Evolutionary conservation across 2,797 vertebrate genomes (phyloP).

Genomic region (Pangasius sanitwongsei): DNA sequence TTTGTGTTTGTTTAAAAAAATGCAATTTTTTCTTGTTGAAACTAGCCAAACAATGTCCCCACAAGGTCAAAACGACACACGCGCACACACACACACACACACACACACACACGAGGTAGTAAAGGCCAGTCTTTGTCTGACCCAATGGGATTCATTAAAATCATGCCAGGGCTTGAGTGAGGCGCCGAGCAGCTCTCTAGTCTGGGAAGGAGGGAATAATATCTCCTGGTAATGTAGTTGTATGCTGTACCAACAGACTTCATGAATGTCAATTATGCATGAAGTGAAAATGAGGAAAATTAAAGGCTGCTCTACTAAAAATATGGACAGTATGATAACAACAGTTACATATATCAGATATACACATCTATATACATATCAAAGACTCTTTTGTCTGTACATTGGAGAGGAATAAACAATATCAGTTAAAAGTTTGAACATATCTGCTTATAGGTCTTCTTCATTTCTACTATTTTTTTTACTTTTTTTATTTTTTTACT

Average conservation of each 20-base stretch:
- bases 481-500: too few species aligned
- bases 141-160: constrained; percentile 49
- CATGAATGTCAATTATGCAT: constrained; percentile 52
- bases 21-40: neutral
- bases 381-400: neutral
- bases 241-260: constrained; percentile 36
- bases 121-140: constrained; percentile 28
- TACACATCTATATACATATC: too few species aligned
- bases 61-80: neutral
- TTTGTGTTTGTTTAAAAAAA: too few species aligned
- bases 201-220: constrained; percentile 34
- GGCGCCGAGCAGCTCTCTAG: constrained; percentile 17
- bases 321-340: neutral
- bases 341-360: neutral
- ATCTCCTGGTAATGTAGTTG: constrained; percentile 42
- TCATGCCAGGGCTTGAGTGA: constrained; percentile 34
- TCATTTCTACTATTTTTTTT: neutral
- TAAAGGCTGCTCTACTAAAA: neutral
- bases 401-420: constrained; percentile 6
- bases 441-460: neutral
- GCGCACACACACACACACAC: neutral
- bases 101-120: neutral
- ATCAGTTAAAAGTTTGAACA: neutral
- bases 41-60: neutral
- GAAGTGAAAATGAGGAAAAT: neutral